Percentiles rank a stretch among this genome's conserved stretches.
These are phyloP conservation scores for Sternarchorhynchus goeldii DNA, from an alignment of 2,797 vertebrate species.

Conservation along the genomic window DNA sequence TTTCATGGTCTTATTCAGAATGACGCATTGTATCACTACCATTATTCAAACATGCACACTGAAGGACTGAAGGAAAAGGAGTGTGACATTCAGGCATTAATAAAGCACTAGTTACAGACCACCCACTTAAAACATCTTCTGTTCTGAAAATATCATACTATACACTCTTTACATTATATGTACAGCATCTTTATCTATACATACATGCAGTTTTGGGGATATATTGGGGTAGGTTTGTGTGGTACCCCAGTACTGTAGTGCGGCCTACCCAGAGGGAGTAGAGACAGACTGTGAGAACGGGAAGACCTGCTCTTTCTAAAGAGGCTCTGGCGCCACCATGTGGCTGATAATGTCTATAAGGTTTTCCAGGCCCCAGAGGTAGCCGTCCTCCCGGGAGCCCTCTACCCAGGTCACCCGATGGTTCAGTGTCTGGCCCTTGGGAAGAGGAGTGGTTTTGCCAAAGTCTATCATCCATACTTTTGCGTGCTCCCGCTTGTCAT, in stretches of 20 bases:
- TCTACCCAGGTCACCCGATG: constrained; percentile 87
- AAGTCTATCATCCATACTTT: constrained; percentile 99
- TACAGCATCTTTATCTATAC: constrained; percentile 54
- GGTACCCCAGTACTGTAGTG: constrained; percentile 56
- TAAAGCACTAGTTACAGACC: constrained; percentile 39
- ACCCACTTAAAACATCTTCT: constrained; percentile 24
- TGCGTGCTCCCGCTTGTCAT: constrained; percentile 89
- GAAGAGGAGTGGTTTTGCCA: constrained; percentile 93
- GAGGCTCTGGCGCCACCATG: constrained; percentile 71
- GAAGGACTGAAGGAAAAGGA: background rate
- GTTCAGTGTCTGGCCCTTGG: constrained; percentile 85
- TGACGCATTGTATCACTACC: constrained; percentile 25
- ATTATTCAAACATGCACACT: constrained; percentile 16
- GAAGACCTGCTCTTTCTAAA: constrained; percentile 61
- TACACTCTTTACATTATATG: constrained; percentile 50
- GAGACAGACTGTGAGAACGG: constrained; percentile 15
- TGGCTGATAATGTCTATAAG: constrained; percentile 87
- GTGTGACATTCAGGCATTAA: constrained; percentile 32
- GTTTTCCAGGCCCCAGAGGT: constrained; percentile 91
- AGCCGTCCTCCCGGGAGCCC: constrained; percentile 96
- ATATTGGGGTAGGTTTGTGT: constrained; percentile 48
- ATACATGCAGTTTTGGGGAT: constrained; percentile 34
- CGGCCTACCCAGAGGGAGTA: constrained; percentile 33
- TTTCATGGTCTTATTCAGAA: background rate
- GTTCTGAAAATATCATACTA: constrained; percentile 46